A percentile compares a stretch with the other conserved stretches of the same genome.
phyloP scores from a whole-genome alignment of 2,113 vertebrate species.

The Calypte anna region DNA sequence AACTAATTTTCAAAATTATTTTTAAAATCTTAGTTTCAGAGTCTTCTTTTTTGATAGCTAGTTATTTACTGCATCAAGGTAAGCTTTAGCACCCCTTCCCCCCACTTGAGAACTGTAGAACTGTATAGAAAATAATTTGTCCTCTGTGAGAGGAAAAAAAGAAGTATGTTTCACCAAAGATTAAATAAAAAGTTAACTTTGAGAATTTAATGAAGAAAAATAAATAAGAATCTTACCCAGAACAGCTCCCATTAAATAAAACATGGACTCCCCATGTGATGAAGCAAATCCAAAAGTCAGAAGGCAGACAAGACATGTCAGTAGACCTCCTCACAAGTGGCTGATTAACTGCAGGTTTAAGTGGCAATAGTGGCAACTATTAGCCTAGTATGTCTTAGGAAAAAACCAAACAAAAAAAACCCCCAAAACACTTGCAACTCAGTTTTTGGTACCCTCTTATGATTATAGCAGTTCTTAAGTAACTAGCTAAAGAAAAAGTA shows the following conservation, averaged over 20 bases:
- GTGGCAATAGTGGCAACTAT: too few relatives aligned
- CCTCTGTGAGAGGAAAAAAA: background rate
- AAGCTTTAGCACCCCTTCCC: background rate
- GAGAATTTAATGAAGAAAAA: background rate
- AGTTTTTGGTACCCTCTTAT: background rate
- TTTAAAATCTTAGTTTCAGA: background rate
- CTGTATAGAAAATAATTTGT: background rate
- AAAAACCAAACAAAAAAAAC: background rate
- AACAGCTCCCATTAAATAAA: background rate
- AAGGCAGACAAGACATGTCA: background rate
- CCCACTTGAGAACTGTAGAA: background rate
- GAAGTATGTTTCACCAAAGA: background rate
- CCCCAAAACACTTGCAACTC: background rate
- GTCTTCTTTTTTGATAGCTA: background rate
- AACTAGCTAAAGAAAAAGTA: background rate
- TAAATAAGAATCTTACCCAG: background rate
- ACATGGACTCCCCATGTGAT: rapidly evolving
- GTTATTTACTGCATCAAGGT: background rate
- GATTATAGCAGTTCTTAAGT: background rate
- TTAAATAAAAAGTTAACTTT: background rate
- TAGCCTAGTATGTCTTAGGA: background rate
- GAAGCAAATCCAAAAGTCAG: background rate
- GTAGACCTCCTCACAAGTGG: background rate
- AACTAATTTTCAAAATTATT: background rate
- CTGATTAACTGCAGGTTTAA: background rate